Evolutionary conservation across 2,113 vertebrate species (phyloP).

Genomic region (Epinephelus fuscoguttatus): DNA sequence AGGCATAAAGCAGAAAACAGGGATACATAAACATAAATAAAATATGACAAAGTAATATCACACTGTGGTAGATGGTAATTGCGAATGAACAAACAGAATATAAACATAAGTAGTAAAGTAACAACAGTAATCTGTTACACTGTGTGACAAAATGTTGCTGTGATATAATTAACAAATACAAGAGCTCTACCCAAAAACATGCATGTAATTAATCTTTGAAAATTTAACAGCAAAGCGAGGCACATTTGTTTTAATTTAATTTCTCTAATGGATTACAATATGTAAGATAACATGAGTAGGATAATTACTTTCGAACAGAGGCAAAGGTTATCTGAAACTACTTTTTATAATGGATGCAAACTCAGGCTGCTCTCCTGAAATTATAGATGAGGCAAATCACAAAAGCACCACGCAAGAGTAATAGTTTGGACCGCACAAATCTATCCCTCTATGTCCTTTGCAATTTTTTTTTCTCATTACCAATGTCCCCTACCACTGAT

Average conservation of each 20-base stretch:
- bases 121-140: too few species aligned
- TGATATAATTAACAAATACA: neutral
- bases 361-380: conserved; percentile 7
- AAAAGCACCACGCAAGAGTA: neutral
- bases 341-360: conserved; percentile 9
- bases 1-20: too few species aligned
- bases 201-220: neutral
- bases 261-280: conserved; percentile 10
- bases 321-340: conserved; percentile 10
- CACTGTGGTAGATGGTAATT: too few species aligned
- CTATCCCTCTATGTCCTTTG: conserved; percentile 1
- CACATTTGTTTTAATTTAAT: conserved; percentile 18
- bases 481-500: neutral
- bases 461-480: conserved; percentile 12
- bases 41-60: too few species aligned
- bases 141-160: neutral
- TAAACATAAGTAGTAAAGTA: too few species aligned
- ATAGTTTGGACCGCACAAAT: conserved; percentile 5
- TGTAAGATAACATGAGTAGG: conserved; percentile 6
- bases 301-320: conserved; percentile 35
- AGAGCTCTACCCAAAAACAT: neutral
- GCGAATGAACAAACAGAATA: too few species aligned
- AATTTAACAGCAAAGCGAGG: neutral
- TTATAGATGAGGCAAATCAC: neutral
- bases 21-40: too few species aligned